Evolutionary conservation across 2,888 invertebrate species (phyloP).

Genomic region (Glaucopsyche alexis): DNA sequence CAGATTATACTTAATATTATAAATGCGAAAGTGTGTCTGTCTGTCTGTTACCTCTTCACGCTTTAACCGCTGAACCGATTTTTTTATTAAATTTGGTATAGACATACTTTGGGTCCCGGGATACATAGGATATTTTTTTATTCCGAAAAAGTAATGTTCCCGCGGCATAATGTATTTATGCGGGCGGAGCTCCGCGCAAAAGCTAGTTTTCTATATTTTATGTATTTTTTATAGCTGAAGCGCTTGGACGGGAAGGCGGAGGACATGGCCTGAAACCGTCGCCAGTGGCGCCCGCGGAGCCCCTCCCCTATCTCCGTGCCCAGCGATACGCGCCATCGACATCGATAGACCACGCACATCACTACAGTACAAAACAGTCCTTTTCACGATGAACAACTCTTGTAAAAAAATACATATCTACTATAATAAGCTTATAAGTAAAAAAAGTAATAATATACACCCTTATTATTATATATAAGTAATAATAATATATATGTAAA

Average conservation of each 20-base stretch:
- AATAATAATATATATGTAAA: too few species aligned
- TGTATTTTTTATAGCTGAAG: constrained; percentile 59
- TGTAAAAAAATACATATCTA: neutral
- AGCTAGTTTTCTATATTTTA: too few species aligned
- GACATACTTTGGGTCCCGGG: too few species aligned
- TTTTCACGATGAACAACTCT: neutral
- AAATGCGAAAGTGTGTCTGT: too few species aligned
- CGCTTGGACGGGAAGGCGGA: constrained; percentile 70
- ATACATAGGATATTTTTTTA: too few species aligned
- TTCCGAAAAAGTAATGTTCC: too few species aligned
- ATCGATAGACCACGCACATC: constrained; percentile 7
- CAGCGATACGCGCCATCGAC: constrained; percentile 38
- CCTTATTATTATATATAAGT: neutral
- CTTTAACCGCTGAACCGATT: too few species aligned
- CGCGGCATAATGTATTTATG: too few species aligned
- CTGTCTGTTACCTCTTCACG: too few species aligned
- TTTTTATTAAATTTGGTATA: too few species aligned
- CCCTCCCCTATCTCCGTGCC: constrained; percentile 42
- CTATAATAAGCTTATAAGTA: neutral
- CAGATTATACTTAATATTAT: too few species aligned
- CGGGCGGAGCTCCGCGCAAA: too few species aligned
- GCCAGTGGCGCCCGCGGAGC: constrained; percentile 36
- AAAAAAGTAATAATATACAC: neutral
- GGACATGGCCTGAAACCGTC: constrained; percentile 64
- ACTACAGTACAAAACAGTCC: constrained; percentile 10